Evolutionary conservation across 2,113 vertebrate species (phyloP).

Genomic region (Trematomus loennbergii): DNA sequence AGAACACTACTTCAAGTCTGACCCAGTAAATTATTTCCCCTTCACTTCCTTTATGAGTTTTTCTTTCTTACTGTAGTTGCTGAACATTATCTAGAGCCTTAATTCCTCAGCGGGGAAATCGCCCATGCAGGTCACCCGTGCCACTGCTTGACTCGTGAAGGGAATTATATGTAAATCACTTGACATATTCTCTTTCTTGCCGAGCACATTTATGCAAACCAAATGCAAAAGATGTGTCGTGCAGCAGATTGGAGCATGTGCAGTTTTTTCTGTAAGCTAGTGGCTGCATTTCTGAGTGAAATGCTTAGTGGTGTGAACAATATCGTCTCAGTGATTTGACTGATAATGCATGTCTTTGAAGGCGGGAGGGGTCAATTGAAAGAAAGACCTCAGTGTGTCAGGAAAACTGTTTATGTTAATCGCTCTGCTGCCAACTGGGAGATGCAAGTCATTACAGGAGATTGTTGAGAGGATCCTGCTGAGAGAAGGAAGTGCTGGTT

Average conservation of each 20-base stretch:
- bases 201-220: slow-evolving; percentile 28
- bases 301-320: slow-evolving; percentile 22
- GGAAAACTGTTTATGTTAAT: slow-evolving; percentile 32
- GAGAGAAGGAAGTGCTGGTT: slow-evolving; percentile 31
- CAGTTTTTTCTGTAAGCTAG: not conserved
- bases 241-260: not conserved
- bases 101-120: slow-evolving; percentile 22
- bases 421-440: slow-evolving; percentile 2
- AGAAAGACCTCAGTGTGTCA: slow-evolving; percentile 28
- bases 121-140: slow-evolving; percentile 3
- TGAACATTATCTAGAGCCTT: slow-evolving; percentile 19
- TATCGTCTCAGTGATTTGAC: slow-evolving; percentile 30
- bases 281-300: slow-evolving; percentile 29
- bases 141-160: slow-evolving; percentile 26
- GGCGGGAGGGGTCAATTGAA: not conserved
- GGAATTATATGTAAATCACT: slow-evolving; percentile 48
- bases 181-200: slow-evolving; percentile 35
- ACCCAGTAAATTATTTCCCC: slow-evolving; percentile 27
- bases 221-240: slow-evolving; percentile 33
- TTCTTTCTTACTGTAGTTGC: slow-evolving; percentile 5
- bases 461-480: slow-evolving; percentile 23
- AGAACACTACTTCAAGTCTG: not conserved
- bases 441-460: slow-evolving; percentile 35
- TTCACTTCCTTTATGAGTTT: slow-evolving; percentile 25
- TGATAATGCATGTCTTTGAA: slow-evolving; percentile 24